These are phyloP conservation scores for Teleogryllus occipitalis DNA, from an alignment of 1,140 invertebrate genomes.

Conservation along the genomic window DNA sequence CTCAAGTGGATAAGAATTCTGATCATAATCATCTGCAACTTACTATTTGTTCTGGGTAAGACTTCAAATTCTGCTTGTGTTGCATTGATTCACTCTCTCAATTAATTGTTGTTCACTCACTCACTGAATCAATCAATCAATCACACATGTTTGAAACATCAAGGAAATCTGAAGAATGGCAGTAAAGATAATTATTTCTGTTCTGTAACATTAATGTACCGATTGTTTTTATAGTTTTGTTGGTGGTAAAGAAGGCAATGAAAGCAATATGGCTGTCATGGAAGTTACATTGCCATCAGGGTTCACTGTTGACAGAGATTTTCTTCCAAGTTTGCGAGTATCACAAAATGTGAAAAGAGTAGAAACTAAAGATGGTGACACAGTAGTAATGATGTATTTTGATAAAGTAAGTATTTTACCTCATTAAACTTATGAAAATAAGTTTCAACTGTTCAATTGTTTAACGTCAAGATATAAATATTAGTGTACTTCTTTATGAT, in stretches of 20 bases:
- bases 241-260: constrained; percentile 40
- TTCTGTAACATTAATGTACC: not conserved
- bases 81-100: too few species aligned
- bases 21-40: constrained; percentile 75
- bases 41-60: constrained; percentile 73
- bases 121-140: too few species aligned
- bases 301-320: constrained; percentile 70
- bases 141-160: too few species aligned
- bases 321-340: constrained; percentile 59
- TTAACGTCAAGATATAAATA: too few species aligned
- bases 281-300: constrained; percentile 78
- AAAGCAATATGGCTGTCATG: constrained; percentile 85
- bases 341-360: constrained; percentile 69
- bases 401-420: constrained; percentile 48
- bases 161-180: too few species aligned
- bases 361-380: constrained; percentile 66
- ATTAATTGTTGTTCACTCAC: too few species aligned
- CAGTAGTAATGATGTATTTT: constrained; percentile 77
- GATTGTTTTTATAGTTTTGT: constrained; percentile 43
- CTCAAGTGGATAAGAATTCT: constrained; percentile 77
- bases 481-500: too few species aligned
- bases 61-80: not conserved
- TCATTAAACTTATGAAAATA: too few species aligned
- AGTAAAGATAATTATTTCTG: too few species aligned
- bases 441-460: too few species aligned